Conservation (phyloP, 1,140 invertebrate species). For the Acromyrmex heyeri region DNA sequence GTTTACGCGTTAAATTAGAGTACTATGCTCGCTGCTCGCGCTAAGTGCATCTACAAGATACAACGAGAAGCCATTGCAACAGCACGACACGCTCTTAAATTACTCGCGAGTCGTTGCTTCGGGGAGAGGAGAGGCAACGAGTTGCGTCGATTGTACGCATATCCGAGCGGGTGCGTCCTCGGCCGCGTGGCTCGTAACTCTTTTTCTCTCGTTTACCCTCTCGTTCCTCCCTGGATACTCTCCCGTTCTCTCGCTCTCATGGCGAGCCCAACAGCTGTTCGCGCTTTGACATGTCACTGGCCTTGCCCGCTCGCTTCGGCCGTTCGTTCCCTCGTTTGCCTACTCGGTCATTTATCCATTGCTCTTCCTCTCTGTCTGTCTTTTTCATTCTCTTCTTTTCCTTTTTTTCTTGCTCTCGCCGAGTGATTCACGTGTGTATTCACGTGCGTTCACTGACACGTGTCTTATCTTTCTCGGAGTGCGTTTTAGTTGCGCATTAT, state of each 20-base stretch:
- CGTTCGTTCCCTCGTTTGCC: slow-evolving; percentile 53
- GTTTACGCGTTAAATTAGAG: slow-evolving; percentile 59
- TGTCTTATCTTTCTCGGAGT: slow-evolving; percentile 38
- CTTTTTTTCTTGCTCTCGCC: not conserved
- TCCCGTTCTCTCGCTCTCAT: slow-evolving; percentile 34
- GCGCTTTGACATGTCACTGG: slow-evolving; percentile 70
- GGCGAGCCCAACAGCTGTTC: slow-evolving; percentile 67
- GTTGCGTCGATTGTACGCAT: slow-evolving; percentile 41
- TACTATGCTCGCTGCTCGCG: slow-evolving; percentile 49
- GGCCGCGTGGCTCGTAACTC: slow-evolving; percentile 52
- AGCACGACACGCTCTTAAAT: slow-evolving; percentile 60
- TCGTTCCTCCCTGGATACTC: not conserved
- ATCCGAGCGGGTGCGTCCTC: slow-evolving; percentile 40
- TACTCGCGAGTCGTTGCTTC: slow-evolving; percentile 57
- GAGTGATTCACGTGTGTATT: slow-evolving; percentile 68
- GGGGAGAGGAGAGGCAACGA: slow-evolving; percentile 31
- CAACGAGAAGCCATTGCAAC: slow-evolving; percentile 51
- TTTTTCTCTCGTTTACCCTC: slow-evolving; percentile 61
- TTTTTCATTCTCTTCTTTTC: not conserved
- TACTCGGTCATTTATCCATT: slow-evolving; percentile 59
- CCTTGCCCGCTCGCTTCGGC: slow-evolving; percentile 56
- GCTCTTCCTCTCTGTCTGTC: slow-evolving; percentile 24
- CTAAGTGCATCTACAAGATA: slow-evolving; percentile 54
- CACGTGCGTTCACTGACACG: slow-evolving; percentile 49
- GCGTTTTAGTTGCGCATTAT: slow-evolving; percentile 21